These are phyloP conservation scores for Caenorhabditis inopinata DNA, from an alignment of 1,140 invertebrate species.

Conservation along the genomic window DNA sequence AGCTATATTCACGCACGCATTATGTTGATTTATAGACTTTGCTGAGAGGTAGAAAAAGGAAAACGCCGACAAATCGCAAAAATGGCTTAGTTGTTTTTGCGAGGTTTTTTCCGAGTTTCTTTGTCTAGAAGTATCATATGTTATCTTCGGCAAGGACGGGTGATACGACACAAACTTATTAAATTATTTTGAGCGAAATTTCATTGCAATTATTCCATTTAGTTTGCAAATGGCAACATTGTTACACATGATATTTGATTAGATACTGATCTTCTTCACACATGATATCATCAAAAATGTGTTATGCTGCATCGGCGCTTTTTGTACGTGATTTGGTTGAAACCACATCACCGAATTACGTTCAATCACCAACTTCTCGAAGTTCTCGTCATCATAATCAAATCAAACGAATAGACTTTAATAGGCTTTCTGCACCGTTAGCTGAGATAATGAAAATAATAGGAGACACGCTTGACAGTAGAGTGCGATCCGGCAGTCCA, in stretches of 20 bases:
- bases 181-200: no score
- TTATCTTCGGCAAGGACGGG: no score
- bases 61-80: neutral
- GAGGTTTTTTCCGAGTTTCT: neutral
- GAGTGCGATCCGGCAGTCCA: neutral
- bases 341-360: constrained; percentile 20
- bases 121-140: neutral
- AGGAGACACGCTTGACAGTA: neutral
- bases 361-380: neutral
- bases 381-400: constrained; percentile 29
- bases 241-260: neutral
- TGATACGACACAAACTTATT: no score
- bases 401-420: constrained; percentile 9
- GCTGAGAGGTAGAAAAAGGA: neutral
- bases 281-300: neutral
- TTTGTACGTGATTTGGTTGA: neutral
- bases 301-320: neutral
- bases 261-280: constrained; percentile 20
- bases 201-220: neutral
- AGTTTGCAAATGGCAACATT: neutral
- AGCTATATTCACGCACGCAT: neutral
- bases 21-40: neutral
- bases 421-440: neutral
- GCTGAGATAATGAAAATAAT: neutral
- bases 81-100: neutral